Conservation (phyloP, 2,113 vertebrate genomes). For the Ariopsis seemanni region DNA sequence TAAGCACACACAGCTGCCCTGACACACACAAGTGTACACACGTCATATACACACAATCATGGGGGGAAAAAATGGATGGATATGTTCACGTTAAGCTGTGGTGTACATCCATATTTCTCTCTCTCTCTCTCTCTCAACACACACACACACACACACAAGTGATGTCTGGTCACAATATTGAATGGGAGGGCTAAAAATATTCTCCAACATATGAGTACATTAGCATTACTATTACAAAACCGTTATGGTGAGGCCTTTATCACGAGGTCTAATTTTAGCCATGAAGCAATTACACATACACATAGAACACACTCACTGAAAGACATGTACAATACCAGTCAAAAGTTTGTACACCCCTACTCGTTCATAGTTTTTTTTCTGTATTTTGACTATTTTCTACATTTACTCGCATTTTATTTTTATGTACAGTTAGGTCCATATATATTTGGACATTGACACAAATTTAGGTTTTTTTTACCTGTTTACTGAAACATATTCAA, state of each 20-base stretch:
- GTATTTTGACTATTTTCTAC: not conserved
- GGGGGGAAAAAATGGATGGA: not conserved
- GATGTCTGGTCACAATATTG: not conserved
- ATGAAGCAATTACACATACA: not conserved
- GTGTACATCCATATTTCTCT: not conserved
- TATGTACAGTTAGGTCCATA: too few relatives aligned
- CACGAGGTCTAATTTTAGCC: not conserved
- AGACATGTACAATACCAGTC: not conserved
- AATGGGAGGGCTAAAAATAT: not conserved
- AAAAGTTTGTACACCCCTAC: not conserved
- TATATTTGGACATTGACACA: too few relatives aligned
- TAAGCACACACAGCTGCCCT: conserved; percentile 36
- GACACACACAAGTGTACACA: conserved; percentile 13
- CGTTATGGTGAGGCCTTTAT: not conserved
- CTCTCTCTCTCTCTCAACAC: not conserved
- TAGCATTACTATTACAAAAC: conserved; percentile 4
- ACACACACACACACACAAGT: not conserved
- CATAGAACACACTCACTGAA: not conserved
- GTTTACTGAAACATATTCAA: too few relatives aligned
- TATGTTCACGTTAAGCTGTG: not conserved
- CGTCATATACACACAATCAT: conserved; percentile 12
- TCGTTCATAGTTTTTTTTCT: not conserved
- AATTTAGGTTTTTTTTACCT: too few relatives aligned
- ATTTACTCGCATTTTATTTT: too few relatives aligned
- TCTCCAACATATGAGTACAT: conserved; percentile 5